phyloP scores from a whole-genome alignment of 2,797 vertebrate species.

The Oryzias sinensis region DNA sequence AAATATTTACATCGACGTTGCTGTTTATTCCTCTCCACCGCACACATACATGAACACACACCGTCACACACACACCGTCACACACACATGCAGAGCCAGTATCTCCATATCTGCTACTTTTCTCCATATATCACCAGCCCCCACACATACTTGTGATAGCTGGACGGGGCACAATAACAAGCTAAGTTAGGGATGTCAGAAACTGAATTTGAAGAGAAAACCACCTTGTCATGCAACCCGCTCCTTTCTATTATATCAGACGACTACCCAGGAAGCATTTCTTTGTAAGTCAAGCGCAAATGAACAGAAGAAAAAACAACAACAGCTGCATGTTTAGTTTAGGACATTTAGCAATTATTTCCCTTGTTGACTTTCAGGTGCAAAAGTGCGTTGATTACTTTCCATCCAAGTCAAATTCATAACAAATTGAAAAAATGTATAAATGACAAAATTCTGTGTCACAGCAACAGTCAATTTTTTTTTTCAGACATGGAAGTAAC shows the following conservation, averaged over 20 bases:
- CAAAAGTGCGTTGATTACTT: background rate
- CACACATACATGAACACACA: conserved; percentile 14
- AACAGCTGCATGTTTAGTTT: background rate
- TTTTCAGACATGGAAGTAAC: too few relatives aligned
- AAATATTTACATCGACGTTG: conserved; percentile 83
- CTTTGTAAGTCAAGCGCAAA: background rate
- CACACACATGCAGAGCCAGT: conserved; percentile 24
- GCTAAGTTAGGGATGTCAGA: conserved; percentile 23
- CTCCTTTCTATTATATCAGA: background rate
- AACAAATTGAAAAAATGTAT: too few relatives aligned
- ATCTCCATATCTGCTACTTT: conserved; percentile 61
- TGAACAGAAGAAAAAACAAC: background rate
- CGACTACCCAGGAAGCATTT: conserved; percentile 2
- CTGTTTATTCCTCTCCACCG: conserved; percentile 70
- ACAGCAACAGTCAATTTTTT: too few relatives aligned
- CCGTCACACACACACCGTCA: conserved; percentile 8
- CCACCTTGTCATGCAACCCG: conserved; percentile 14
- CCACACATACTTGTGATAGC: conserved; percentile 48
- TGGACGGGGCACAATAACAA: conserved; percentile 41
- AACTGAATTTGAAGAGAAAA: conserved; percentile 10
- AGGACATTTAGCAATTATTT: background rate
- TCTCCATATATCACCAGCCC: conserved; percentile 40
- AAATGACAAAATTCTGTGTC: too few relatives aligned
- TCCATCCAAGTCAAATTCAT: background rate
- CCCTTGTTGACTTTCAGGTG: background rate